Conservation (phyloP, 2,888 invertebrate genomes). For the Napeogenes inachia region DNA sequence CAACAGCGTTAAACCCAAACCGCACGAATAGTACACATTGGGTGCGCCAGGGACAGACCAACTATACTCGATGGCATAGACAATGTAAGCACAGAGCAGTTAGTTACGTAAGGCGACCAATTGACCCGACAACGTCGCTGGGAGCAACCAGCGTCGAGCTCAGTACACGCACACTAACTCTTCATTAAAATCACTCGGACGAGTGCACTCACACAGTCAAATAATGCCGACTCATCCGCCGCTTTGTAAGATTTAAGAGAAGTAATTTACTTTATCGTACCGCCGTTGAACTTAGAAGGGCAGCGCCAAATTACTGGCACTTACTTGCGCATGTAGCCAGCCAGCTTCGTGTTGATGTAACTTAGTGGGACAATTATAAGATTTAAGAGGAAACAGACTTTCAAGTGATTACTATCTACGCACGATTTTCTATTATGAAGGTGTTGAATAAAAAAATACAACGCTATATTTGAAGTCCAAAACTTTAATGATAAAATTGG, state of each 20-base stretch:
- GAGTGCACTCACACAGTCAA: conserved; percentile 14
- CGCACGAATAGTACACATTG: neutral
- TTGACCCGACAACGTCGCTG: conserved; percentile 55
- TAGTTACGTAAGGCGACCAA: conserved; percentile 50
- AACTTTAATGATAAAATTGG: neutral
- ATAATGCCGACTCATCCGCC: conserved; percentile 16
- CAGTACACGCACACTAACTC: conserved; percentile 9
- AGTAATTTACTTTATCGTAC: too few species aligned
- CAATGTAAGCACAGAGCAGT: conserved; percentile 24
- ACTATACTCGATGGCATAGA: neutral
- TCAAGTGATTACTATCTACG: too few species aligned
- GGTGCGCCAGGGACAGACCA: neutral
- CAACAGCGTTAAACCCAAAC: neutral
- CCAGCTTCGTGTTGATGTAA: too few species aligned
- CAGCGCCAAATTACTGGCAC: too few species aligned
- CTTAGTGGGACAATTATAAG: too few species aligned
- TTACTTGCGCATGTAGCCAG: too few species aligned
- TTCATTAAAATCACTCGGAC: conserved; percentile 22
- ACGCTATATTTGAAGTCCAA: neutral
- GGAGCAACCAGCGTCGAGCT: conserved; percentile 15
- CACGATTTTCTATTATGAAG: too few species aligned
- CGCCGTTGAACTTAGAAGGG: too few species aligned
- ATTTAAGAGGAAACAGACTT: too few species aligned
- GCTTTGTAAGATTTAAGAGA: neutral
- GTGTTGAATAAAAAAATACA: neutral